Base-by-base conservation (phyloP, 2,888 invertebrate species). In the Athetis lepigone region DNA sequence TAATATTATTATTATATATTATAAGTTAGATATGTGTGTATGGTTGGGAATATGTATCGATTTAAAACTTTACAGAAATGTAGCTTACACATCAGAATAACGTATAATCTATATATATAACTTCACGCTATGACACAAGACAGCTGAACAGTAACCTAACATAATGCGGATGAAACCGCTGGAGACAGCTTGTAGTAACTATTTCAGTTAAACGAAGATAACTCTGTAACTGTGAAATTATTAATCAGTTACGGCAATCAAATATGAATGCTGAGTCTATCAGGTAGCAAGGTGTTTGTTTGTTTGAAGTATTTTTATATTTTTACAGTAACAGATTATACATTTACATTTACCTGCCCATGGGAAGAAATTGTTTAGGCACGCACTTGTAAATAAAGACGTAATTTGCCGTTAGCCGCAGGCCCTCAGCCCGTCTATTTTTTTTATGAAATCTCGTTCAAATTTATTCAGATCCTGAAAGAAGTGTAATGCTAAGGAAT, bases 381-480 rank as follows among this genome's bases (percentile, higher is more conserved):
- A 87, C 70, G 46, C 33, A 70, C 89, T 90, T 90, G 92, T 91
- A 93, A 92, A 92, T 93, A 94, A 92, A 90, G 89, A 91, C 84
- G 92, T 92, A 94, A 95, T 95, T 94, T 93, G 88, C 87, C 85
- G 84, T 80, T 89, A 87, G 93, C 94, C 93, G 90, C 91, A 76
- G 92, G 93, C 92, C 70, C 83, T 81, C 81, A 80, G 85, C 82
- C 83, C 89, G 83, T 89, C 86, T 91, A 88, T 90, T 91, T 93
- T 92, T 92, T 89, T 79, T 78, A 88, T 88, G 88, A 93, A 94
- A 92, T 91, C 90, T 90, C 88, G 88, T 89, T 90, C 88, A 89
- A 92, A 90, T 91, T 93, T 92, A 92, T 92, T 92, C 90, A 92
- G 88, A 91, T 93, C 91, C 90, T 88, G 85, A 91, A 91, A 92